Percentiles rank a stretch among this genome's conserved stretches.
These are phyloP conservation scores for Aphyosemion australe DNA, from an alignment of 2,113 vertebrate species.

Conservation along the genomic window DNA sequence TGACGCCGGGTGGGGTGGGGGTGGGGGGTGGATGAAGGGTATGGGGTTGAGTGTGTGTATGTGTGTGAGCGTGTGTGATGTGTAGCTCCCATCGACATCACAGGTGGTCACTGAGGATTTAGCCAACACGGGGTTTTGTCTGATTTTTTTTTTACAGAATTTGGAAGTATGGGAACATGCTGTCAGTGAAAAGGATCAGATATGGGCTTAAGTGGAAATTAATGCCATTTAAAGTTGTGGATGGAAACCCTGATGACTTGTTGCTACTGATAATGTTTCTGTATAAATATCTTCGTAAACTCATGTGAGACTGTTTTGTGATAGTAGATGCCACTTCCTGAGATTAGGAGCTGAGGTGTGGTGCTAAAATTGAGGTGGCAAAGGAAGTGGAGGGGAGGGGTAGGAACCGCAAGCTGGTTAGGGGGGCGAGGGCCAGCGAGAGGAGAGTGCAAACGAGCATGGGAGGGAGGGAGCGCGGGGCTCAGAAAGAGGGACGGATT, in stretches of 20 bases:
- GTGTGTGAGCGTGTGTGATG: constrained; percentile 65
- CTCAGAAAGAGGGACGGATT: constrained; percentile 79
- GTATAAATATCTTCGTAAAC: background rate
- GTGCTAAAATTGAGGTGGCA: constrained; percentile 53
- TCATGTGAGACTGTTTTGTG: constrained; percentile 3
- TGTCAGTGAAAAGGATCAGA: background rate
- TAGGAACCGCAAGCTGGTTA: constrained; percentile 46
- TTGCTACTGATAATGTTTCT: background rate
- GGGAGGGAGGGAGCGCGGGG: constrained; percentile 58
- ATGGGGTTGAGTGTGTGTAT: constrained; percentile 41
- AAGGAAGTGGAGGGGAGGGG: constrained; percentile 48
- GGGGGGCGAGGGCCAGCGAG: constrained; percentile 60
- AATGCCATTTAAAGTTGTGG: background rate
- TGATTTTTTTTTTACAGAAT: constrained; percentile 35
- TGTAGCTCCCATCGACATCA: constrained; percentile 72
- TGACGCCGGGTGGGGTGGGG: constrained; percentile 25
- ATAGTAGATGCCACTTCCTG: constrained; percentile 34
- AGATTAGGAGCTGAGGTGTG: constrained; percentile 29
- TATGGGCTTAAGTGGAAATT: constrained; percentile 1
- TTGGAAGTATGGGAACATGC: background rate
- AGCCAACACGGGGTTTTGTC: constrained; percentile 2
- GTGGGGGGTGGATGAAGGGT: constrained; percentile 41
- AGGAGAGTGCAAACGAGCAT: constrained; percentile 46
- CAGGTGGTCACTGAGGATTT: constrained; percentile 54
- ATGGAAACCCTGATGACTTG: background rate